Base-by-base conservation (phyloP, 2,797 vertebrate genomes). In the Myioborus miniatus region DNA sequence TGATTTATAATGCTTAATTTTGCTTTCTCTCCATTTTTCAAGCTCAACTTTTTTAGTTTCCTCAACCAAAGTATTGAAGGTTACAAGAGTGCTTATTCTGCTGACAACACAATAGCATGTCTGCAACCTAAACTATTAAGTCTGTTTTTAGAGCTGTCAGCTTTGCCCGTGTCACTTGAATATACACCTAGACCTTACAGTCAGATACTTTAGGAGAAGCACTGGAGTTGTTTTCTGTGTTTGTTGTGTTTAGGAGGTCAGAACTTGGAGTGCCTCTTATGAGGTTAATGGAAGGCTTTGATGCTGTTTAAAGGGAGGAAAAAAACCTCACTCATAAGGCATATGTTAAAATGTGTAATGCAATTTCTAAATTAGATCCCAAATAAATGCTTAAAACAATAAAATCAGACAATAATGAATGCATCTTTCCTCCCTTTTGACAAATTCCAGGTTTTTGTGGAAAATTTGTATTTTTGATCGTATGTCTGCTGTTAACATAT, bases 31-130 rank as follows among this genome's bases (percentile, higher is more conserved):
- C 12, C 3, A 2, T 44, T 81, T 90, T 77, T 80, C n/a, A 39
- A 47, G 49, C 56, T 87, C 29, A 27, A 52, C 43, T 52, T 64
- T 68, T 83, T 68, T 64, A 27, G 30, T 83, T 92, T 91, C 50
- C 46, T 90, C 27, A 82, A 2, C 47, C 36, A 46, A n/a, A 37
- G 16, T 81, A 39, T 11, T 90, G 91, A 94, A 94, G 89, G 87
- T 95, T 94, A 82, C 43, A 69, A 29, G 62, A 83, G 29, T 72
- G 44, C 39, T 96, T 83, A 32, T 86, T 75, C 55, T 94, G 87
- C 87, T 94, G 89, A 91, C 85, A 68, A 30, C 46, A 46, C 79
- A 74, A 43, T 46, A 81, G 72, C 65, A 37, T 26, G 37, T 52
- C 69, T 90, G 79, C 77, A 91, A n/a, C 55, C 44, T 83, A 16